Conservation (phyloP, 2,888 invertebrate species). For the Byasa hedistus region DNA sequence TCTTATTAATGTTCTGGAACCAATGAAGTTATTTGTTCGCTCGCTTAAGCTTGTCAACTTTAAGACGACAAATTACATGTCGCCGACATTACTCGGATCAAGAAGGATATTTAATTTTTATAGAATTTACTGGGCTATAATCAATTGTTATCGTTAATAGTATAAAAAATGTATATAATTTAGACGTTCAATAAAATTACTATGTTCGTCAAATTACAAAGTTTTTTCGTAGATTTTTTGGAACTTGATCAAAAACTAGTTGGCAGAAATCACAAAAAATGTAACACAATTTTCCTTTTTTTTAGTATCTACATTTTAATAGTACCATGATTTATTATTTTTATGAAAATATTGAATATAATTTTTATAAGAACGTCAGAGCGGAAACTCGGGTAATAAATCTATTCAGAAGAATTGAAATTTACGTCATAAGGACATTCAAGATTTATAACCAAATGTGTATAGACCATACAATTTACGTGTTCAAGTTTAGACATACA, state of each 20-base stretch:
- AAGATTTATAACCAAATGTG: neutral
- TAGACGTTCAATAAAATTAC: too few species aligned
- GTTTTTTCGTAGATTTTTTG: too few species aligned
- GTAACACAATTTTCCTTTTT: too few species aligned
- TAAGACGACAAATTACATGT: slow-evolving; percentile 27
- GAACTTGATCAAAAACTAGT: too few species aligned
- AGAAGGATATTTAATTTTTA: slow-evolving; percentile 24
- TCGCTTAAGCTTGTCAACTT: slow-evolving; percentile 25
- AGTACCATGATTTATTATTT: neutral
- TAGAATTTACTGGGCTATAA: slow-evolving; percentile 13
- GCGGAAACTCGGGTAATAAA: too few species aligned
- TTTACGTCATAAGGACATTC: neutral
- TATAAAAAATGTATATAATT: too few species aligned
- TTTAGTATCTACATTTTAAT: neutral
- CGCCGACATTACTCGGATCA: slow-evolving; percentile 21
- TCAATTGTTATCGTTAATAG: slow-evolving; percentile 7
- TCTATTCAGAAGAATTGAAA: neutral
- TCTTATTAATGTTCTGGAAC: slow-evolving; percentile 24
- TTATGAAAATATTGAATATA: neutral
- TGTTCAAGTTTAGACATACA: neutral
- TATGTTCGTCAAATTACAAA: too few species aligned
- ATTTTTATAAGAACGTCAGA: neutral
- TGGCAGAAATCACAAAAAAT: too few species aligned
- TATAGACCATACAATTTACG: neutral
- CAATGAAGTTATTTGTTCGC: slow-evolving; percentile 26